A percentile compares a stretch with the other conserved stretches of the same genome.
phyloP scores from a whole-genome alignment of 2,113 vertebrate species.

The Elaphurus davidianus region DNA sequence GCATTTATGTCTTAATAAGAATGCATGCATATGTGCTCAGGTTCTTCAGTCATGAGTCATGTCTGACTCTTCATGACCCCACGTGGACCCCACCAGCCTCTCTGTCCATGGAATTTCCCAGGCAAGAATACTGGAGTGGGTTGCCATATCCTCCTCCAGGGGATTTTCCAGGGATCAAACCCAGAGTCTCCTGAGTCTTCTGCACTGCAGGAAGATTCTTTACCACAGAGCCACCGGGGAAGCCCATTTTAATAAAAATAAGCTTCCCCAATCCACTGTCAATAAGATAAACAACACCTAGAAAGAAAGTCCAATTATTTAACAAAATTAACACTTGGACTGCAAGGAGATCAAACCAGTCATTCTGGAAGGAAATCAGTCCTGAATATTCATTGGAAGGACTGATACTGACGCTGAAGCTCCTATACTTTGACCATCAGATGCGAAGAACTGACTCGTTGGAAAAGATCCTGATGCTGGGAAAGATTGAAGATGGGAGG shows the following conservation, averaged over 20 bases:
- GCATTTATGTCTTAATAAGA: neutral
- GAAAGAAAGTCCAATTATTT: neutral
- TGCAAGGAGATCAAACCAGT: neutral
- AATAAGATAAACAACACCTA: neutral
- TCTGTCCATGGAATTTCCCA: neutral
- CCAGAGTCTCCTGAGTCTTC: neutral
- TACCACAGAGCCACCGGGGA: neutral
- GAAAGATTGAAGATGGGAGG: neutral
- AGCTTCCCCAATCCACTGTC: neutral
- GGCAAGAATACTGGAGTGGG: neutral
- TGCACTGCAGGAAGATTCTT: neutral
- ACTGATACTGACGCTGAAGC: neutral
- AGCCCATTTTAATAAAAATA: neutral
- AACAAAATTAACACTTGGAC: neutral
- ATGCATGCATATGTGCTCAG: neutral
- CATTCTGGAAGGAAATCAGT: neutral
- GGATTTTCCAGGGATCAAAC: neutral
- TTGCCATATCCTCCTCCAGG: neutral
- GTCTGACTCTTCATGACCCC: neutral
- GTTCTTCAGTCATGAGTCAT: neutral
- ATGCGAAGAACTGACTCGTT: neutral
- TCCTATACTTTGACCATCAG: neutral
- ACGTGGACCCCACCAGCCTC: neutral
- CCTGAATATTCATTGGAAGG: neutral
- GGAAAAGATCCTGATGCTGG: neutral